Evolutionary conservation across 1,140 invertebrate species (phyloP), one percentile per base, ranked within the genome.

Genomic region (Diabrotica undecimpunctata): DNA sequence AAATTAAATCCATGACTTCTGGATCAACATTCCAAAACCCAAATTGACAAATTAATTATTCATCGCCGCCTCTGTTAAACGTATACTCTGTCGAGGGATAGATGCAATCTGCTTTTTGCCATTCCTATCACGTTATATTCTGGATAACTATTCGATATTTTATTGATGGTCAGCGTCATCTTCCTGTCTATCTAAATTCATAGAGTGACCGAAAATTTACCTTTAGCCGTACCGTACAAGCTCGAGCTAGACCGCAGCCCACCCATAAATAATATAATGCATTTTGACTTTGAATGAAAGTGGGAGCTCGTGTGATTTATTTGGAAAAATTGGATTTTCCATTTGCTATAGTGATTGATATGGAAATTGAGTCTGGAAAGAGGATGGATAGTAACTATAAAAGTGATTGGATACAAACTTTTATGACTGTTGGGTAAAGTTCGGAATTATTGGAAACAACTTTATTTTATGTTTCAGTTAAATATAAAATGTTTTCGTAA

Each of bases 181-280:
- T 61, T 61, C 56, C 59, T 61, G 59, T 51, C 59, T 61, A 61
- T 61, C 59, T 61, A 52, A 61, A 61, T 61, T 61, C 59, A 61
- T 61, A 61, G 59, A 61, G 41, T 61, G 41, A 61, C 59, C 46
- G 59, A 61, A 61, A 61, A 61, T 61, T 61, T 52, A 61, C 59
- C 59, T 61, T 51, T 46, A 46, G 13, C 41, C 50, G 36, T 50
- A 25, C n/a, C 37, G 41, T 39, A 35, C 13, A 61, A 37, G 54
- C 54, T 46, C 8, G 41, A 46, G 41, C n/a, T 46, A 10, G 41
- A 46, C 41, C 41, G 41, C 8, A 8, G 4, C n/a, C 8, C 41
- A 46, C 41, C n/a, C 41, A 46, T 46, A 46, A 46, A 46, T 46
- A 46, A 46, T 46, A 46, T 46, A 46, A 46, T 46, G 41, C n/a